Evolutionary conservation across 2,113 vertebrate species (phyloP).

Genomic region (Equus quagga): DNA sequence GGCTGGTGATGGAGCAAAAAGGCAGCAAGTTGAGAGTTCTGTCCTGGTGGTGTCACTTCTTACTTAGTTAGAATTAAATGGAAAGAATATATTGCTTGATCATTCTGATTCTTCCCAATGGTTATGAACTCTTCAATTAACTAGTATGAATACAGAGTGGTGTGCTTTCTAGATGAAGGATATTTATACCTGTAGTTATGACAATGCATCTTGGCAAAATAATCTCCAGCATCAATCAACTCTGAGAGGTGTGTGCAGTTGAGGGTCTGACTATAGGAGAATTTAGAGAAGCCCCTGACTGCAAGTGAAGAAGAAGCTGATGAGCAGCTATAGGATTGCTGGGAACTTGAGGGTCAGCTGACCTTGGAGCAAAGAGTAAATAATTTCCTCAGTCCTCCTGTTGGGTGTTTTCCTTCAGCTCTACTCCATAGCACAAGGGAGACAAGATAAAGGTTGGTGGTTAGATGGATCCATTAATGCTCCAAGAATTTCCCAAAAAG

Average conservation of each 20-base stretch:
- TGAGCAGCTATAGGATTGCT: background rate
- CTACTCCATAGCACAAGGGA: background rate
- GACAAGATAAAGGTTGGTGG: background rate
- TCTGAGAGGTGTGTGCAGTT: background rate
- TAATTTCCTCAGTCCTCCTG: background rate
- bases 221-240: background rate
- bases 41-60: background rate
- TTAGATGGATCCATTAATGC: background rate
- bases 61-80: background rate
- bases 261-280: background rate
- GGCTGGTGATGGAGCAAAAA: background rate
- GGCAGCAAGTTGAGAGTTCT: background rate
- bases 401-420: background rate
- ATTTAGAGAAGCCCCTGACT: background rate
- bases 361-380: background rate
- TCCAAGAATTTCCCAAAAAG: background rate
- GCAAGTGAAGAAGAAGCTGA: background rate
- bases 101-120: background rate
- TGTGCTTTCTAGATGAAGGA: background rate
- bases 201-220: background rate
- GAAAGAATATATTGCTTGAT: background rate
- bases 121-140: background rate
- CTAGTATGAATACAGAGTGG: background rate
- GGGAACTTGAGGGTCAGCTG: background rate
- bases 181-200: background rate